Evolutionary conservation across 92 coral and sea anemone genomes (phyloP), one percentile per base, ranked within the genome.

Genomic region (Palythoa grandiflora): DNA sequence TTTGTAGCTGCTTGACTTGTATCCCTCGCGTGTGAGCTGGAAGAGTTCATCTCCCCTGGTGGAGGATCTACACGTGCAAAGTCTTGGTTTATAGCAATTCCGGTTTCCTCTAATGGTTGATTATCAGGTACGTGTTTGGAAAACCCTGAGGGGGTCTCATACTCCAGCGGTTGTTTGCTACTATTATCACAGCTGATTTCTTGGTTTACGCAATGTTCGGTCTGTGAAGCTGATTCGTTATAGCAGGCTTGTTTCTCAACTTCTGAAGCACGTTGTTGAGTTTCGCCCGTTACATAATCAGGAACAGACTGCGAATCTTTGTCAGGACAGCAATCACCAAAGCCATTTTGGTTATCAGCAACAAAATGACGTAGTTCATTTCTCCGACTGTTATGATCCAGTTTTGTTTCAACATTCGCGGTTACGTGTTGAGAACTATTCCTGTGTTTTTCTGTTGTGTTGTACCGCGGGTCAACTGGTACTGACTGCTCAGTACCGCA

Each of bases 391-490:
- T 3, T 11, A 47, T 48, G 3, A n/a, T 12, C 20, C 57, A 36
- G 38, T 19, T 81, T 71, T 9, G 20, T 35, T 3, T 44, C 61
- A 10, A 38, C 8, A 13, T 11, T 68, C 13, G 1, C 17, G 83
- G 50, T 12, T 35, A 8, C 10, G 5, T 71, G 59, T 14, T 21
- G 1, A 48, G 20, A 38, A 35, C 38, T 21, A 1, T 1, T 20
- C 16, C 17, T 51, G 17, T 66, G 75, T 0, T 7, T 52, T 19
- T 66, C 86, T 65, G 47, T 20, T 6, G 54, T 11, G 61, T 74
- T 37, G 52, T 68, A 81, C 13, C 74, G 86, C 15, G 55, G 75
- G 66, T 68, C 76, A 68, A 68, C 74, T 1, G 86, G 86, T n/a
- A 81, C 75, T 20, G 61, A 66, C 13, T 81, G 86, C 21, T 66